Evolutionary conservation across 2,113 vertebrate genomes (phyloP), one percentile per base, ranked within the genome.

Genomic region (Crotalus viridis): DNA sequence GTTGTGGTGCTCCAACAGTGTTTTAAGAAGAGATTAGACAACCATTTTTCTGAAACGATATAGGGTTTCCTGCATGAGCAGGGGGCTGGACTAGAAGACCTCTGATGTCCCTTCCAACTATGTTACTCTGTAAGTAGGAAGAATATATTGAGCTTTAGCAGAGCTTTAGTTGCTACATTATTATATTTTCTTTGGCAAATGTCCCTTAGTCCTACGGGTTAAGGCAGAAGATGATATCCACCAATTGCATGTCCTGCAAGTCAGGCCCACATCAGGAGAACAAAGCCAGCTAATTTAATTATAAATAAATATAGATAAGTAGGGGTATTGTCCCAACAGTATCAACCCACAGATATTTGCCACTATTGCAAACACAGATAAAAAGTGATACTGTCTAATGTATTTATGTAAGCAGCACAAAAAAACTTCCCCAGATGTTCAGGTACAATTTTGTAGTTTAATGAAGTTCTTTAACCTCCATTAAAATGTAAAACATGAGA

Each of bases 401-500:
- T 33, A 17, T 46, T 59, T 51, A 59, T 15, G 10, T 26, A 57
- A 89, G 55, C 88, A 43, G 43, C 85, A 21, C 22, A 59, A 39
- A 55, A 59, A 57, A 13, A 3, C 21, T 19, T 26, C 86, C 88
- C 88, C 88, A 87, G 56, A 90, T 90, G 88, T 33, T 46, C 48
- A 64, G 5, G 24, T 28, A 57, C 6, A 87, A 7, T 64, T 85
- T 87, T 64, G 56, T 61, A 85, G 26, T 92, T 89, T 85, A 93
- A 93, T 93, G n/a, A 90, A 10, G 81, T 86, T 13, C 9, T 61
- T 64, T 93, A 87, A 64, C 81, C 89, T 87, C 2, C 10, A 64
- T 85, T 54, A 90, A 59, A 69, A 93, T 90, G 48, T 61, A 90
- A 90, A 90, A 87, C 86, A 54, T 54, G 46, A 90, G 7, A 69